Percentiles rank a stretch among this genome's conserved stretches.
These are phyloP conservation scores for Sinella curviseta DNA, from an alignment of 1,140 invertebrate genomes.

Conservation along the genomic window DNA sequence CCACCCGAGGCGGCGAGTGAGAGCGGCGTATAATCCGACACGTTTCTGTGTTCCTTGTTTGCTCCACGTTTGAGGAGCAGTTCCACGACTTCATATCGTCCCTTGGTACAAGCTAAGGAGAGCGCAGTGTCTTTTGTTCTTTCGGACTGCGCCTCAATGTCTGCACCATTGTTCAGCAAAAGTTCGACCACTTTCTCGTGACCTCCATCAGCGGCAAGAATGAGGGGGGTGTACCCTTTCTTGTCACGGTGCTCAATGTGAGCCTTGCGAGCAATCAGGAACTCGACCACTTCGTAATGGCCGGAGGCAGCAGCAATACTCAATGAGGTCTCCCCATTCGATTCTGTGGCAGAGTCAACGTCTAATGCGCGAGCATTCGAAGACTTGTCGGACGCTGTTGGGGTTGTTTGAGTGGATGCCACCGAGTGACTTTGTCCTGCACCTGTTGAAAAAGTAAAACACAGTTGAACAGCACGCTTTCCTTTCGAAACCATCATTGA, in stretches of 20 bases:
- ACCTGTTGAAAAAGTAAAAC: not conserved
- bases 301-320: slow-evolving; percentile 96
- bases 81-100: slow-evolving; percentile 94
- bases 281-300: slow-evolving; percentile 89
- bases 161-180: slow-evolving; percentile 85
- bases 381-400: slow-evolving; percentile 3
- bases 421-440: slow-evolving; percentile 43
- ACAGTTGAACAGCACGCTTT: not conserved
- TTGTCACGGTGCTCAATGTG: slow-evolving; percentile 98
- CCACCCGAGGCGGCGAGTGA: slow-evolving; percentile 96
- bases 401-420: slow-evolving; percentile 46
- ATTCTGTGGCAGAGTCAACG: slow-evolving; percentile 94
- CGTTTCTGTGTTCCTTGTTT: slow-evolving; percentile 98
- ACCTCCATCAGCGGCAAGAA: slow-evolving; percentile 93
- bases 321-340: slow-evolving; percentile 96
- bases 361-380: slow-evolving; percentile 59
- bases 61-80: slow-evolving; percentile 82
- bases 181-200: slow-evolving; percentile 94
- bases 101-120: slow-evolving; percentile 95
- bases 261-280: slow-evolving; percentile 84
- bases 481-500: not conserved
- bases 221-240: slow-evolving; percentile 97
- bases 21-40: slow-evolving; percentile 97
- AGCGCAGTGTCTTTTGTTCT: slow-evolving; percentile 97
- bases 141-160: slow-evolving; percentile 97